Conservation (phyloP, 2,888 invertebrate genomes). For the Drosophila cracens region DNA sequence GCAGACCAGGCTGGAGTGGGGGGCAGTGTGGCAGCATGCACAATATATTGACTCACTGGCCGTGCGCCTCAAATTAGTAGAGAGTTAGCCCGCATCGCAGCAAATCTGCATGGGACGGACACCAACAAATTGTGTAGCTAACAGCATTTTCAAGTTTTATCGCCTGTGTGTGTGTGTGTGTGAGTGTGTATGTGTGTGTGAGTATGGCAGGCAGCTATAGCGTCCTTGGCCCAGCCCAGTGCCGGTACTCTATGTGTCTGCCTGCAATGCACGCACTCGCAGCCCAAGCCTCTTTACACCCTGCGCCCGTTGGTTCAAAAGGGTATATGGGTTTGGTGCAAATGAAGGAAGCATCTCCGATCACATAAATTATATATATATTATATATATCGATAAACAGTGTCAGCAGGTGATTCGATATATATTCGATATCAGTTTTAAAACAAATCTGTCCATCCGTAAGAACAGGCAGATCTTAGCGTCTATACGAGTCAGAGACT, state of each 20-base stretch:
- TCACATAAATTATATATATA: not conserved
- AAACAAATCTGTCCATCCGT: fast-evolving
- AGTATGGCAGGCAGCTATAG: slow-evolving; percentile 27
- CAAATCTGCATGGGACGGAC: slow-evolving; percentile 66
- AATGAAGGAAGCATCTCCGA: not conserved
- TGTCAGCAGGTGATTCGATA: not conserved
- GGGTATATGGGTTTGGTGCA: not conserved
- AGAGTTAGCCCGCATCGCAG: slow-evolving; percentile 14
- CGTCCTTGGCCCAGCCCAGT: slow-evolving; percentile 76
- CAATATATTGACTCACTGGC: slow-evolving; percentile 59
- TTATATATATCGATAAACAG: not conserved
- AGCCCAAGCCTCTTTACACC: not conserved
- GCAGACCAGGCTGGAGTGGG: not conserved
- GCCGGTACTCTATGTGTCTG: slow-evolving; percentile 29
- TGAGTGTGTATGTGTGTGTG: slow-evolving; percentile 7
- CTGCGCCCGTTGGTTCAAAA: not conserved
- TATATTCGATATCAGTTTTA: not conserved
- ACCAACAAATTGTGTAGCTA: slow-evolving; percentile 80
- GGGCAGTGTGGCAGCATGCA: slow-evolving; percentile 11
- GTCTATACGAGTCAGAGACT: not conserved
- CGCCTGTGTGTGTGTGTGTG: slow-evolving; percentile 38
- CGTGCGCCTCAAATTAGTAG: slow-evolving; percentile 69
- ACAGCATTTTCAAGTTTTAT: slow-evolving; percentile 81
- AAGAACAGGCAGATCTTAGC: not conserved
- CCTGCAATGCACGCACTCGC: slow-evolving; percentile 2